These are phyloP conservation scores for Aplocera efformata DNA, from an alignment of 2,888 invertebrate genomes.

Conservation along the genomic window DNA sequence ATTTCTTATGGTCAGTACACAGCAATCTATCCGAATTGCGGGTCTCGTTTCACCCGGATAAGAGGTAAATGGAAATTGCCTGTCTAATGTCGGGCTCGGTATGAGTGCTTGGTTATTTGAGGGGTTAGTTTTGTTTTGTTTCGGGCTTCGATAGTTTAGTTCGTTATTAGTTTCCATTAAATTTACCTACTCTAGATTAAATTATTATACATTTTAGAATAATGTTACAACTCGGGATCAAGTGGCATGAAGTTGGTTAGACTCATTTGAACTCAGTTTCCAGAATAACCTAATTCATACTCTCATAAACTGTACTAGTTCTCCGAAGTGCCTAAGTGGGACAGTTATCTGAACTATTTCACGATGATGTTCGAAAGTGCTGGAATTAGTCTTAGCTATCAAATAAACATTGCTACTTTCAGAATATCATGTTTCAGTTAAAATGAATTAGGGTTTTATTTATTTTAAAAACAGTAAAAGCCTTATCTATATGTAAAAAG, in stretches of 20 bases:
- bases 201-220: too few relatives aligned
- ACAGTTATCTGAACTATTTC: constrained; percentile 19
- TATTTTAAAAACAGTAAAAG: too few relatives aligned
- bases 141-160: background rate
- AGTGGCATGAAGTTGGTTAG: background rate
- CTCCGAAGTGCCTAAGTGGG: constrained; percentile 9
- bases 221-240: background rate
- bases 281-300: constrained; percentile 2
- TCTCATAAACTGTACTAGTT: constrained; percentile 2
- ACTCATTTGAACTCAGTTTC: constrained; percentile 1
- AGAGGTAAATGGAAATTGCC: constrained; percentile 29
- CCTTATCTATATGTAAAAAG: too few relatives aligned
- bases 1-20: constrained; percentile 41
- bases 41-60: constrained; percentile 26
- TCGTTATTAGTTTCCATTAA: too few relatives aligned
- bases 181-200: too few relatives aligned
- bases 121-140: constrained; percentile 3
- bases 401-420: too few relatives aligned
- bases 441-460: too few relatives aligned
- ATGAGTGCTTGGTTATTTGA: background rate
- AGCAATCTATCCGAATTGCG: constrained; percentile 23
- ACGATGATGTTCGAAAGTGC: background rate
- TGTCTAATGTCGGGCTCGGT: constrained; percentile 7
- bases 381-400: too few relatives aligned
- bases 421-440: too few relatives aligned